These are phyloP conservation scores for Zaprionus davidi DNA, from an alignment of 1,140 invertebrate genomes.

Conservation along the genomic window DNA sequence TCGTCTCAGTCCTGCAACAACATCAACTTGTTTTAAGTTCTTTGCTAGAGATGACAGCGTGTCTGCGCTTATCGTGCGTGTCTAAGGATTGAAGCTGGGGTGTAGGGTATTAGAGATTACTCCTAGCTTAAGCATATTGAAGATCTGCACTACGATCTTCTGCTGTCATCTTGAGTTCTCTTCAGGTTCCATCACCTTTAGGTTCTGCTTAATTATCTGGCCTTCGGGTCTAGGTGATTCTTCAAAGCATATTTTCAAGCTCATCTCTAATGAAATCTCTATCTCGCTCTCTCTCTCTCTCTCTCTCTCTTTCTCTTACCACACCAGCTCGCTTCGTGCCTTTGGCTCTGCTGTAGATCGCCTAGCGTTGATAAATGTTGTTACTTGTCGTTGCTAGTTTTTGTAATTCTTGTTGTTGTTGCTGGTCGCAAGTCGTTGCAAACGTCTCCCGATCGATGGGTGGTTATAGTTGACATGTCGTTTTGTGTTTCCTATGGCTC, in stretches of 20 bases:
- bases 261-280: constrained; percentile 28
- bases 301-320: constrained; percentile 8
- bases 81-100: neutral
- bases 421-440: constrained; percentile 46
- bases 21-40: constrained; percentile 63
- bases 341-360: constrained; percentile 70
- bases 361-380: constrained; percentile 80
- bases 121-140: no score
- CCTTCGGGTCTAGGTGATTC: neutral
- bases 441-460: constrained; percentile 73
- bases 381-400: constrained; percentile 75
- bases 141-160: neutral
- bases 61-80: neutral
- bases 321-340: constrained; percentile 55
- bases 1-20: constrained; percentile 37
- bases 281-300: neutral
- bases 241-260: neutral
- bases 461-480: constrained; percentile 82
- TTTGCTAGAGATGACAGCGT: constrained; percentile 29
- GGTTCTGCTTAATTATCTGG: neutral
- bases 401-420: constrained; percentile 43
- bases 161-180: neutral
- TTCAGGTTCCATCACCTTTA: neutral
- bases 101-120: no score
- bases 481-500: constrained; percentile 63